Evolutionary conservation across 2,113 vertebrate genomes (phyloP), one percentile per base, ranked within the genome.

Genomic region (Uropsilus gracilis): DNA sequence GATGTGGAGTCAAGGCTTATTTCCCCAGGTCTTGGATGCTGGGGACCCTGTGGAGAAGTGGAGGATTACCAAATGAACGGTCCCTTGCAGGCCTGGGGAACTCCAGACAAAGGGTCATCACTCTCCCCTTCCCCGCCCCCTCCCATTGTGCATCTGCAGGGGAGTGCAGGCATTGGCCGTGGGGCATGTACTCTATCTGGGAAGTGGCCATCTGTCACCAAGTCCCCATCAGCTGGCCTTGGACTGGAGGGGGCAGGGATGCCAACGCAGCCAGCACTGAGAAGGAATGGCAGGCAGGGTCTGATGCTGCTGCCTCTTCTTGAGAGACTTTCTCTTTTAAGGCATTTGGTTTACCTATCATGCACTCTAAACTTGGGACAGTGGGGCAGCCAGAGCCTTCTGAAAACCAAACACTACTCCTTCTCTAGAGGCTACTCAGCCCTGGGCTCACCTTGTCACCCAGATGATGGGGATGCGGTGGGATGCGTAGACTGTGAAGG

Each of bases 391-490:
- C 82, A 30, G 68, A 20, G n/a, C n/a, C 34, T 32, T 6, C 24
- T 10, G 13, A 28, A 55, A 63, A 63, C 48, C 18, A 50, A 26
- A 55, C 28, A 42, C 20, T 0, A 39, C 59, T 53, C 4, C 1
- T n/a, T 86, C n/a, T 42, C 91, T 13, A 8, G 3, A n/a, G 37
- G 75, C 42, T 48, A 3, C 22, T 53, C 53, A 53, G 82, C 66
- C 48, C 83, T 12, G 13, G 30, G 28, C 91, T 94, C 92, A 99
- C 99, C 99, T 99, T 97, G 99, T 98, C 0, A 99, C 99, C 99
- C 99, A 99, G 80, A 98, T 98, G 98, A 99, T 99, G 93, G 99
- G 99, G 95, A 99, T 98, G 63, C 99, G 99, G 97, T 99, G 99
- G 3, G 99, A 99, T 28, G 99, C 99, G 4, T 99, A 99, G 71